Percentiles rank a stretch among this genome's conserved stretches.
Conservation (phyloP, 2,888 invertebrate genomes). For the Pseudoips prasinana region DNA sequence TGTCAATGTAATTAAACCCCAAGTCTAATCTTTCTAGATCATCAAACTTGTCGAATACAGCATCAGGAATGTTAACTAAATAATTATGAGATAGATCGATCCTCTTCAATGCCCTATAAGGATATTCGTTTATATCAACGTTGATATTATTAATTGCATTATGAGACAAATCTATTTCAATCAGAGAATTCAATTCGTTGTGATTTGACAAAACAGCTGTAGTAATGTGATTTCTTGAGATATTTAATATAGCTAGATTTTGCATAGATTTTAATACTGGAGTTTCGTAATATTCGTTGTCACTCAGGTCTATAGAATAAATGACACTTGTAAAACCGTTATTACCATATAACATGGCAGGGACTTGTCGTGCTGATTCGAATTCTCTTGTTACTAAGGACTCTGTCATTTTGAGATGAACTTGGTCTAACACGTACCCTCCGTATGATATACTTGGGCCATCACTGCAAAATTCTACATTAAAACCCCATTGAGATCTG, state of each 20-base stretch:
- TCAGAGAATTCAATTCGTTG: conserved; percentile 29
- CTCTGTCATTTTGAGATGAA: conserved; percentile 11
- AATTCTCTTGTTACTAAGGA: too few species aligned
- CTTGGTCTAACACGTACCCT: conserved; percentile 7
- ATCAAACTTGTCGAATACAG: conserved; percentile 41
- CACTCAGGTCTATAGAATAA: conserved; percentile 41
- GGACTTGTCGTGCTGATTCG: conserved; percentile 1
- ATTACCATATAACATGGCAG: background rate
- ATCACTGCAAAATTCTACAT: conserved; percentile 3
- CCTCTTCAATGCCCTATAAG: conserved; percentile 34
- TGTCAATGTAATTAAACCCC: conserved; percentile 49
- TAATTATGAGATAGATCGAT: conserved; percentile 55
- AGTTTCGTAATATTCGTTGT: conserved; percentile 25
- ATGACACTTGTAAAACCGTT: conserved; percentile 6
- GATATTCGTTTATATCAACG: conserved; percentile 14
- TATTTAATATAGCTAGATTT: conserved; percentile 38
- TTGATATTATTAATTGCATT: conserved; percentile 45
- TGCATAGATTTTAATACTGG: conserved; percentile 39
- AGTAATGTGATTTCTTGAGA: conserved; percentile 44
- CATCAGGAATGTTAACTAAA: conserved; percentile 41
- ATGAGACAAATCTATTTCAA: conserved; percentile 50
- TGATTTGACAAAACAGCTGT: conserved; percentile 42
- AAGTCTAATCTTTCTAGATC: conserved; percentile 48
- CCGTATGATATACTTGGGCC: conserved; percentile 7
- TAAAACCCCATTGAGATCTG: too few species aligned